Evolutionary conservation across 2,888 invertebrate species (phyloP).

Genomic region (Reticulitermes lucifugus): DNA sequence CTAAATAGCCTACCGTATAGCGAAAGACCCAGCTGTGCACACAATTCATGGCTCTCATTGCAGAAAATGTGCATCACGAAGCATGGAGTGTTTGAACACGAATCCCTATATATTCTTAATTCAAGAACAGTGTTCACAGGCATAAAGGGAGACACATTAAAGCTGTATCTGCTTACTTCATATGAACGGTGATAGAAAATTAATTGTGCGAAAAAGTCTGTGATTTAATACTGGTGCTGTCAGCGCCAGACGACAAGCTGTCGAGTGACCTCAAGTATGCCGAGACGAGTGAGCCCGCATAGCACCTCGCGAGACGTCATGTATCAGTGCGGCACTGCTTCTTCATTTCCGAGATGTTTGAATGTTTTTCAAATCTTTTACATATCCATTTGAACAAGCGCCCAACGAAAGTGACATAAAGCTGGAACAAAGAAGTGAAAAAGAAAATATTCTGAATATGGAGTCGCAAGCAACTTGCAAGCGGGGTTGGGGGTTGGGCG

Average conservation of each 20-base stretch:
- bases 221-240: background rate
- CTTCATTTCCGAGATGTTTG: background rate
- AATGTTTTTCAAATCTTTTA: background rate
- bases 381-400: background rate
- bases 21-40: too few relatives aligned
- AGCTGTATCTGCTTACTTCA: background rate
- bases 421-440: too few relatives aligned
- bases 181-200: background rate
- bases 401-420: too few relatives aligned
- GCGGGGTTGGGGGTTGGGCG: too few relatives aligned
- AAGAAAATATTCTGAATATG: too few relatives aligned
- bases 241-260: conserved; percentile 1
- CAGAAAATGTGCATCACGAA: too few relatives aligned
- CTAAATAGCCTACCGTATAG: too few relatives aligned
- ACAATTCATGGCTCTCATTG: too few relatives aligned
- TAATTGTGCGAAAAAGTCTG: background rate
- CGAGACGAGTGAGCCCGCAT: background rate
- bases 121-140: background rate
- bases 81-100: too few relatives aligned
- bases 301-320: background rate
- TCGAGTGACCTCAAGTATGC: background rate
- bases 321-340: background rate
- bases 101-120: too few relatives aligned
- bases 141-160: background rate
- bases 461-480: too few relatives aligned